These are phyloP conservation scores for Corythoichthys intestinalis DNA, from an alignment of 2,113 vertebrate species.

Conservation along the genomic window DNA sequence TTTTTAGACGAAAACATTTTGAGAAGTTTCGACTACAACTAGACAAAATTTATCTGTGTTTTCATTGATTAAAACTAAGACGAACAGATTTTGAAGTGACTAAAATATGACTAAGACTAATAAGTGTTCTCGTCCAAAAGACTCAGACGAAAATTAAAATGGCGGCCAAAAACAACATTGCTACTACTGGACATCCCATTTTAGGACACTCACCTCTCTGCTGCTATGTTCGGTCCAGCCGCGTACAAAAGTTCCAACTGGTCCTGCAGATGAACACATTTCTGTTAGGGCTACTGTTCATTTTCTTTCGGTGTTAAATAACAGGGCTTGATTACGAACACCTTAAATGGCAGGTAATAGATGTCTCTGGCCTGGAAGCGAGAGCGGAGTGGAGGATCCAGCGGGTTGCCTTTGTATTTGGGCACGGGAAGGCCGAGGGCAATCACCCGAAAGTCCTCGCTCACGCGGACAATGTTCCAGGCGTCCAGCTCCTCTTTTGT, in stretches of 20 bases:
- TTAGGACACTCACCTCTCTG: constrained; percentile 80
- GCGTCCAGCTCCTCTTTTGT: constrained; percentile 84
- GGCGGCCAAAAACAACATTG: not conserved
- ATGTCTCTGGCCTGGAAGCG: constrained; percentile 96
- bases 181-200: not conserved
- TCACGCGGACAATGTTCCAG: constrained; percentile 94
- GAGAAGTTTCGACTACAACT: no score
- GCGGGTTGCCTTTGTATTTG: constrained; percentile 87
- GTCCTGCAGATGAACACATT: constrained; percentile 72
- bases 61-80: no score
- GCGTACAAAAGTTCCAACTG: constrained; percentile 86
- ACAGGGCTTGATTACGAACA: constrained; percentile 34
- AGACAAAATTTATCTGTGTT: no score
- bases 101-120: no score
- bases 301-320: not conserved
- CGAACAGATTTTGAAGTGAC: no score
- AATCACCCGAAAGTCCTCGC: constrained; percentile 96
- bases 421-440: constrained; percentile 93
- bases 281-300: not conserved
- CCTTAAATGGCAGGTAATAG: constrained; percentile 93
- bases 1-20: no score
- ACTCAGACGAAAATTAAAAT: no score
- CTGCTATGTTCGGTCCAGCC: constrained; percentile 79
- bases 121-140: no score
- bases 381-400: constrained; percentile 94